phyloP scores from a whole-genome alignment of 2,797 vertebrate genomes.

The Buphagus erythrorhynchus region DNA sequence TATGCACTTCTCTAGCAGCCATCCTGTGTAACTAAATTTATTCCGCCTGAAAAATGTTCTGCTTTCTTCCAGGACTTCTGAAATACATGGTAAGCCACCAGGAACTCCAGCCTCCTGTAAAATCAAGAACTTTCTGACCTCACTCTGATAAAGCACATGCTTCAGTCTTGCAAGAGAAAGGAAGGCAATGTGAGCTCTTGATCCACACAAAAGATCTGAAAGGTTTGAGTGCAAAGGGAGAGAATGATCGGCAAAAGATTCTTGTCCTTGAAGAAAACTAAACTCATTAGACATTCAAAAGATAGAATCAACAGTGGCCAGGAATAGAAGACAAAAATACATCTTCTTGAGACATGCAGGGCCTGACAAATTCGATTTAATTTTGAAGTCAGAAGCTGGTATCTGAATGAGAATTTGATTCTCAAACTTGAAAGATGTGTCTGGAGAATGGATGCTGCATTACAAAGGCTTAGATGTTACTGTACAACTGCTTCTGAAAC shows the following conservation, averaged over 20 bases:
- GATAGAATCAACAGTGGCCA: conserved; percentile 1
- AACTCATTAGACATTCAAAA: conserved; percentile 55
- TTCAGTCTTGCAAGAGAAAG: conserved; percentile 13
- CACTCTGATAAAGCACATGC: not conserved
- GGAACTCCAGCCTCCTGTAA: conserved; percentile 35
- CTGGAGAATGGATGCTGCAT: conserved; percentile 25
- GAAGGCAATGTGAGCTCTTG: not conserved
- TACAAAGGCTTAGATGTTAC: conserved; percentile 23
- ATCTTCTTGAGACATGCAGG: conserved; percentile 22
- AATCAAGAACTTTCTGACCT: conserved; percentile 40
- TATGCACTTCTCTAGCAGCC: not conserved
- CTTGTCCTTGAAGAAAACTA: conserved; percentile 23
- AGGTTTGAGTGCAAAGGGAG: not conserved
- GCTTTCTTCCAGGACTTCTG: conserved; percentile 36
- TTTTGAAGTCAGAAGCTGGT: conserved; percentile 53
- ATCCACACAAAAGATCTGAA: not conserved
- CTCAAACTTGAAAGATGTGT: conserved; percentile 24
- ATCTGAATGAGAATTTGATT: conserved; percentile 42
- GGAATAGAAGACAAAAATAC: conserved; percentile 21
- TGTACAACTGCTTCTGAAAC: conserved; percentile 9
- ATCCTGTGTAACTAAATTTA: conserved; percentile 33
- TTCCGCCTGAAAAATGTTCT: conserved; percentile 18
- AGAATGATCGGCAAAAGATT: not conserved
- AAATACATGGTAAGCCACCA: not conserved
- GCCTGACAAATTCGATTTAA: conserved; percentile 18